A percentile compares a stretch with the other conserved stretches of the same genome.
phyloP scores from a whole-genome alignment of 2,888 invertebrate species.

The Oscheius sp. region DNA sequence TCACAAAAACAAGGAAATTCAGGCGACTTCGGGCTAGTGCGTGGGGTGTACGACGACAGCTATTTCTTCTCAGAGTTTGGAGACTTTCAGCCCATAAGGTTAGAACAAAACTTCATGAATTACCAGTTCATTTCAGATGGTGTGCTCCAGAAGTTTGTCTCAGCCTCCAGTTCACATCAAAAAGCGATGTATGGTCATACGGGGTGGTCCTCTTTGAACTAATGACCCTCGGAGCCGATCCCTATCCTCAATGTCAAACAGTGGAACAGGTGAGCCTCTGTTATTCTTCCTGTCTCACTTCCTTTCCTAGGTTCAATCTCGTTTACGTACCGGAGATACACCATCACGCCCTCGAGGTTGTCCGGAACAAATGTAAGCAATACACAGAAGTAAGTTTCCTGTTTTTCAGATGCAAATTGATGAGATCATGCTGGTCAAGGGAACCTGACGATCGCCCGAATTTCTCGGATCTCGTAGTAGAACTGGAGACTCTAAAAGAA shows the following conservation, averaged over 20 bases:
- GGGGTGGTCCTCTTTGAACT: constrained; percentile 92
- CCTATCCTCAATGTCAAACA: constrained; percentile 92
- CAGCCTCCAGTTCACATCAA: constrained; percentile 94
- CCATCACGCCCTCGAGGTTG: constrained; percentile 23
- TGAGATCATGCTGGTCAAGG: constrained; percentile 55
- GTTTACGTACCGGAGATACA: constrained; percentile 17
- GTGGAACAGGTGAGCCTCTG: constrained; percentile 12
- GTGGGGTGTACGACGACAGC: constrained; percentile 96
- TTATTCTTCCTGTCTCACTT: background rate
- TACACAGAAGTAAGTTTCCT: background rate
- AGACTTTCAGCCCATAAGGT: constrained; percentile 90
- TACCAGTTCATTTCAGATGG: constrained; percentile 80
- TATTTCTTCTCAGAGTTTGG: constrained; percentile 94
- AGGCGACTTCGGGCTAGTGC: constrained; percentile 90
- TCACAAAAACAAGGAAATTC: constrained; percentile 6
- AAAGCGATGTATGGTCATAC: constrained; percentile 90
- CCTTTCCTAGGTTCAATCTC: constrained; percentile 18
- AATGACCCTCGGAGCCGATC: constrained; percentile 93
- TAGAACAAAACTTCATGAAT: constrained; percentile 82
- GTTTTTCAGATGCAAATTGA: constrained; percentile 55
- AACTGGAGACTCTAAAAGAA: constrained; percentile 63
- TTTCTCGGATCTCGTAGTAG: constrained; percentile 57
- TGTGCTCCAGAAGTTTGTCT: constrained; percentile 97
- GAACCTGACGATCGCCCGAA: constrained; percentile 56
- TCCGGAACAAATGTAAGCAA: constrained; percentile 13